phyloP scores from a whole-genome alignment of 1,140 invertebrate species.

The Stenopsyche tienmushanensis region DNA sequence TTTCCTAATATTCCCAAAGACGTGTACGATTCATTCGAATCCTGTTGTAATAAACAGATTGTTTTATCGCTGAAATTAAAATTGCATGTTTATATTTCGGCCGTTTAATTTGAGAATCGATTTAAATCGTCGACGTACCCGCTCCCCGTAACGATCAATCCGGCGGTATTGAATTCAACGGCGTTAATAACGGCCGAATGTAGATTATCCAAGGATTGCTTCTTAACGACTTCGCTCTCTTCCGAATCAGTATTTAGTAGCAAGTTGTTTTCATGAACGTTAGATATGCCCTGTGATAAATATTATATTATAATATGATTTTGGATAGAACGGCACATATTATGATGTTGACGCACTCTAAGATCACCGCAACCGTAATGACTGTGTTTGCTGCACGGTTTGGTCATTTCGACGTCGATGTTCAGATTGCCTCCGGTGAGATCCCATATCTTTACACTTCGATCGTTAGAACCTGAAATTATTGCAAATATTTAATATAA shows the following conservation, averaged over 20 bases:
- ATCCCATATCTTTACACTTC: constrained; percentile 67
- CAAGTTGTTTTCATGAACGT: constrained; percentile 50
- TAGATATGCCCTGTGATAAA: constrained; percentile 36
- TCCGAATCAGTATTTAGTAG: constrained; percentile 44
- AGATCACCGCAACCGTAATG: constrained; percentile 37
- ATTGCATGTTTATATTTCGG: neutral
- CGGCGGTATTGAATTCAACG: constrained; percentile 54
- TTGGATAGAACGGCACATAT: constrained; percentile 4
- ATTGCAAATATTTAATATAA: constrained; percentile 43
- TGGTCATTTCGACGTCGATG: constrained; percentile 54
- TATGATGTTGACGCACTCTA: constrained; percentile 17
- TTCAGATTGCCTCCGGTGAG: constrained; percentile 52
- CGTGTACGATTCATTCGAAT: no score
- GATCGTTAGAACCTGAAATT: constrained; percentile 70
- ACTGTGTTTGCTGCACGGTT: constrained; percentile 30
- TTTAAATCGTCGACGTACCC: constrained; percentile 49
- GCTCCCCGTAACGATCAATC: constrained; percentile 58
- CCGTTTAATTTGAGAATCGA: neutral
- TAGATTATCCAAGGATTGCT: constrained; percentile 56
- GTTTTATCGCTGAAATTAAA: constrained; percentile 56
- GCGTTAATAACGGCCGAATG: constrained; percentile 60
- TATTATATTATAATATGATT: neutral
- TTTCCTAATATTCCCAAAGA: constrained; percentile 57
- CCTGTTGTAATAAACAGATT: constrained; percentile 51
- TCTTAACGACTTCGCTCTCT: constrained; percentile 50